Evolutionary conservation across 2,888 invertebrate species (phyloP), one percentile per base, ranked within the genome.

Genomic region (Drosophila rubida): DNA sequence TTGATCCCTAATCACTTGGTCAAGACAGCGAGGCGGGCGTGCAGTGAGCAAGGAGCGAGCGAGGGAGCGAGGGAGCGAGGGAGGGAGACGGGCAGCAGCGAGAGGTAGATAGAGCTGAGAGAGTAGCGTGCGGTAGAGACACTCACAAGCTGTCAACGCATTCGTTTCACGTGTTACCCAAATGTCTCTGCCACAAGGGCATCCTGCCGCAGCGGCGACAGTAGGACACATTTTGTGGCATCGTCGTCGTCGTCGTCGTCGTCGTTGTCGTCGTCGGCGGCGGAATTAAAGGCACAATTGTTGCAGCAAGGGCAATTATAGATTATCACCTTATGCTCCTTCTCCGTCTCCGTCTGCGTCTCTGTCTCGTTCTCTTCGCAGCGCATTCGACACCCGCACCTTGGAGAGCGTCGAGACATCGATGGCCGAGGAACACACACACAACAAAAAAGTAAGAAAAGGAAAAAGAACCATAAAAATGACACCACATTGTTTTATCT

Each of bases 401-500:
- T 41, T 49, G 44, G 41, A 54, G 54, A 57, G 41, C 49, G 27
- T 27, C 27, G 27, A 27, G 27, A 80, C 50, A 25, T 51, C 55
- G 59, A 44, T 54, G 69, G 79, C 69, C 69, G 72, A 68, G 4
- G 4, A 9, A 37, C 7, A 37, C n/a, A n/a, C n/a, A n/a, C n/a
- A n/a, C n/a, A n/a, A n/a, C n/a, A n/a, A n/a, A n/a, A n/a, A n/a
- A n/a, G n/a, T n/a, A n/a, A n/a, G n/a, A n/a, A 13, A 37, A 35
- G 13, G 3, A n/a, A 37, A 68, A 49, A 71, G 74, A 87, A 85
- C 85, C 83, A 87, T 83, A 85, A 87, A 83, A 87, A 87, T 83
- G 88, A 83, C 83, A 83, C 88, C 86, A 82, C 88, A 87, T 87
- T 87, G 87, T 83, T 85, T 83, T 87, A 83, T 83, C 86, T 83